phyloP scores from a whole-genome alignment of 2,888 invertebrate species.

The Eupithecia tripunctaria region DNA sequence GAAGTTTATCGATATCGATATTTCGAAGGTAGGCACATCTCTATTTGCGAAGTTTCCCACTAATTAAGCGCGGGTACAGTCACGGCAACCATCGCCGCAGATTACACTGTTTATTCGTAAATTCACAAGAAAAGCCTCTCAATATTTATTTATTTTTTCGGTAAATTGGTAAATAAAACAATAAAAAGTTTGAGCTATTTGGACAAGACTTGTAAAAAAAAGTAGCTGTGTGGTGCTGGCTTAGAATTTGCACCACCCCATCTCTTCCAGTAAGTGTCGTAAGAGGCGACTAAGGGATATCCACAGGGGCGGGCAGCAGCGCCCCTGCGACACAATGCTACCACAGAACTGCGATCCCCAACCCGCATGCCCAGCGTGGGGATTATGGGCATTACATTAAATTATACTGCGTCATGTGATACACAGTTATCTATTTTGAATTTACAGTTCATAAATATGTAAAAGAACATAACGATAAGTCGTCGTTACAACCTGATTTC shows the following conservation, averaged over 20 bases:
- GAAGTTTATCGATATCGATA: background rate
- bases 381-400: no score
- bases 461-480: background rate
- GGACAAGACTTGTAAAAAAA: background rate
- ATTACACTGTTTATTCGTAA: constrained; percentile 50
- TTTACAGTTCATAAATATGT: background rate
- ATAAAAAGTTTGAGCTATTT: background rate
- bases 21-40: background rate
- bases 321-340: no score
- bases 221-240: no score
- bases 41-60: constrained; percentile 58
- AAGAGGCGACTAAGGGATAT: no score
- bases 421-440: background rate
- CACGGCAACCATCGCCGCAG: constrained; percentile 39
- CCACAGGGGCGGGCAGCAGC: no score
- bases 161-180: background rate
- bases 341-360: no score
- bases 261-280: no score
- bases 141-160: constrained; percentile 1
- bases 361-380: no score
- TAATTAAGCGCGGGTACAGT: constrained; percentile 61
- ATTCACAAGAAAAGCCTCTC: constrained; percentile 33
- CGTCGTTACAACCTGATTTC: background rate
- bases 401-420: background rate
- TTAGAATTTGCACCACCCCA: no score